A percentile compares a stretch with the other conserved stretches of the same genome.
These are phyloP conservation scores for Cervus canadensis DNA, from an alignment of 2,113 vertebrate genomes.

Conservation along the genomic window DNA sequence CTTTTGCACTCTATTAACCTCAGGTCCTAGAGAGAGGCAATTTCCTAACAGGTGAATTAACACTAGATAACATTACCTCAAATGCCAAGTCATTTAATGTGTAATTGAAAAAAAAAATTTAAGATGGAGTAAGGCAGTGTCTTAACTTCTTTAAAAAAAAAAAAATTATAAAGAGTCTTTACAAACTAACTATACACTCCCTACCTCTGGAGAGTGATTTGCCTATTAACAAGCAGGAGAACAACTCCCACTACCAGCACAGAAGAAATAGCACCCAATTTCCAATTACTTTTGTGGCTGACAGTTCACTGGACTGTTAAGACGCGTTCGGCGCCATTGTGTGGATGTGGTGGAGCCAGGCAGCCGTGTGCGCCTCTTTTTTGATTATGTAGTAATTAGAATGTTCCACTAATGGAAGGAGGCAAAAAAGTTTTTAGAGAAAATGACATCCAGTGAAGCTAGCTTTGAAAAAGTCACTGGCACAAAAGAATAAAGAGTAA, in stretches of 20 bases:
- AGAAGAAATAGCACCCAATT: constrained; percentile 79
- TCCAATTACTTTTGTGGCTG: constrained; percentile 83
- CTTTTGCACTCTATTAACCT: constrained; percentile 87
- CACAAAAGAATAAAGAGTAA: constrained; percentile 71
- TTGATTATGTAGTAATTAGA: constrained; percentile 80
- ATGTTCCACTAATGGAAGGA: constrained; percentile 77
- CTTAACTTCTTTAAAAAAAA: too few relatives aligned
- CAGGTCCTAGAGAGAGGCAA: constrained; percentile 79
- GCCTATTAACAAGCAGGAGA: constrained; percentile 79
- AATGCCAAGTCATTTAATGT: constrained; percentile 87
- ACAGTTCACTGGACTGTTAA: constrained; percentile 84
- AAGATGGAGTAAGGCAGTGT: constrained; percentile 38
- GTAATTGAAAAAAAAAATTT: constrained; percentile 81
- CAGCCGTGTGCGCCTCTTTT: constrained; percentile 68
- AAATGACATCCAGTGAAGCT: constrained; percentile 65
- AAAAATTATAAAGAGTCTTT: constrained; percentile 79
- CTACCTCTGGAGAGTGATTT: constrained; percentile 78
- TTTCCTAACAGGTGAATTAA: constrained; percentile 83
- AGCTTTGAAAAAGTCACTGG: constrained; percentile 68
- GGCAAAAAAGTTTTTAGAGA: constrained; percentile 64
- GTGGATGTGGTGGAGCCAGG: constrained; percentile 76
- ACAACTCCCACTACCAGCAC: constrained; percentile 72
- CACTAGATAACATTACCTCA: constrained; percentile 84
- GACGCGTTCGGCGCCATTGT: constrained; percentile 76
- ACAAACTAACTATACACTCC: constrained; percentile 78